Evolutionary conservation across 1,140 invertebrate species (phyloP).

Genomic region (Bombyx mandarina): DNA sequence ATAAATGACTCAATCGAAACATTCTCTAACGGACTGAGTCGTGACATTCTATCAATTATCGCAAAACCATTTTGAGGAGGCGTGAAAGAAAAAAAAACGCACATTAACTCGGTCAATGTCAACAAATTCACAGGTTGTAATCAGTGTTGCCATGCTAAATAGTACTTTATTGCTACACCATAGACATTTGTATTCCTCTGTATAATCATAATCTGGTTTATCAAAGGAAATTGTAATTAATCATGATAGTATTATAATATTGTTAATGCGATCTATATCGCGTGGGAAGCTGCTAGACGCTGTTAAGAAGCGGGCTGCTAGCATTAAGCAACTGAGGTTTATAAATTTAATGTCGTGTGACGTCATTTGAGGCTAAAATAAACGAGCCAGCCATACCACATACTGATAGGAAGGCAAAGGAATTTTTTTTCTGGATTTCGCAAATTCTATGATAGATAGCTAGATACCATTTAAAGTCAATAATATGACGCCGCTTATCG

Average conservation of each 20-base stretch:
- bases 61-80: not conserved
- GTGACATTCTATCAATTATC: constrained; percentile 2
- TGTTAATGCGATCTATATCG: constrained; percentile 10
- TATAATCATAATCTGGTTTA: not conserved
- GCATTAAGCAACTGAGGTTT: no score
- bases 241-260: constrained; percentile 16
- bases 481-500: no score
- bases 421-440: no score
- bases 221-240: constrained; percentile 14
- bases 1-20: no score
- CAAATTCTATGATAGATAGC: no score
- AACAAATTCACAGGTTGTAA: constrained; percentile 2
- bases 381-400: no score
- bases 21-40: no score
- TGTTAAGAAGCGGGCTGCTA: not conserved
- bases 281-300: constrained; percentile 10
- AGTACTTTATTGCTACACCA: not conserved
- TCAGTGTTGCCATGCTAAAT: not conserved
- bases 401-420: no score
- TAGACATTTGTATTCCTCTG: not conserved
- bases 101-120: constrained; percentile 5
- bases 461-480: no score
- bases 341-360: no score
- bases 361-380: no score
- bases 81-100: constrained; percentile 1